Conservation (phyloP, 2,113 vertebrate species). For the Tragelaphus scriptus region DNA sequence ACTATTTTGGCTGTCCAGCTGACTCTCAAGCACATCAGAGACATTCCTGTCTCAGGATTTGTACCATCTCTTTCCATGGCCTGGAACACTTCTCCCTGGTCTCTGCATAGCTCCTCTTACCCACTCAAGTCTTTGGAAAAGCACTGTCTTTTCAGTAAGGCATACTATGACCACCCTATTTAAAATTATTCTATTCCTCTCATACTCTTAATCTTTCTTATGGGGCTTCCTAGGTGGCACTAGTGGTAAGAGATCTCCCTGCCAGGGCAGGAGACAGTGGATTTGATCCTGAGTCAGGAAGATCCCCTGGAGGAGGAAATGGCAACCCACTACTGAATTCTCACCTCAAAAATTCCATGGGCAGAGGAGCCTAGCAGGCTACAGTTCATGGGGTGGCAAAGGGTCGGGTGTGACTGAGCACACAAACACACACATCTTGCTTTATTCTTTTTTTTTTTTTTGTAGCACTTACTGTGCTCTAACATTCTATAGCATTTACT, state of each 20-base stretch:
- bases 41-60: background rate
- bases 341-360: background rate
- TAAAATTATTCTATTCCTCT: background rate
- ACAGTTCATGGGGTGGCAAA: background rate
- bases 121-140: background rate
- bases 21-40: background rate
- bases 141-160: background rate
- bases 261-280: background rate
- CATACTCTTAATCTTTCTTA: background rate
- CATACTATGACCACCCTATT: background rate
- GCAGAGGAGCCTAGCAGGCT: background rate
- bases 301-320: background rate
- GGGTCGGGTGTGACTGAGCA: background rate
- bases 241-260: background rate
- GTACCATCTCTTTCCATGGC: background rate
- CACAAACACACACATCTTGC: background rate
- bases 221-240: background rate
- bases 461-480: background rate
- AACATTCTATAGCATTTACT: background rate
- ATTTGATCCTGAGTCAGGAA: background rate
- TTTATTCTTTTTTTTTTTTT: background rate
- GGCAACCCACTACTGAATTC: background rate
- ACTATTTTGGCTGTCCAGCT: background rate
- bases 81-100: background rate
- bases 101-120: background rate